Conservation (phyloP, 2,888 invertebrate genomes). For the Lithophane leautieri region DNA sequence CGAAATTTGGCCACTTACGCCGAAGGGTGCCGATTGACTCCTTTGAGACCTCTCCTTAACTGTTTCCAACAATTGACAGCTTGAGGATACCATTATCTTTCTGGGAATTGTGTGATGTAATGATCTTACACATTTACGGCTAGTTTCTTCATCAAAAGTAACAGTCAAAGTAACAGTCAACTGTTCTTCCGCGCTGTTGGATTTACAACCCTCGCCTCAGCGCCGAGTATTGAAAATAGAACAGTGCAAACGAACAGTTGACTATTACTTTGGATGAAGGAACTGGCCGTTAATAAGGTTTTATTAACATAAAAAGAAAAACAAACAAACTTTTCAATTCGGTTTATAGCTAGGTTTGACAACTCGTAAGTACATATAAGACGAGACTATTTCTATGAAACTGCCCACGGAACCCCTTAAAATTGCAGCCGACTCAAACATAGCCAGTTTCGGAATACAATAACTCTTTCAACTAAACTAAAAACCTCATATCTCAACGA, state of each 20-base stretch:
- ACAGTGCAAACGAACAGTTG: too few species aligned
- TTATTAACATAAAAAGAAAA: neutral
- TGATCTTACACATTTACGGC: neutral
- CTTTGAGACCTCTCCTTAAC: conserved; percentile 54
- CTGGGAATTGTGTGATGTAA: neutral
- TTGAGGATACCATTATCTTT: conserved; percentile 24
- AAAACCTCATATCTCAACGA: conserved; percentile 57
- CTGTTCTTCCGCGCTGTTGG: too few species aligned
- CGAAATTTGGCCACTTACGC: conserved; percentile 70
- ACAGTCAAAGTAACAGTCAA: too few species aligned
- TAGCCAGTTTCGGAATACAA: conserved; percentile 21
- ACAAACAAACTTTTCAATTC: neutral
- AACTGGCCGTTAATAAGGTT: too few species aligned
- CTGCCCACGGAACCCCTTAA: neutral
- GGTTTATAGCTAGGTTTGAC: neutral
- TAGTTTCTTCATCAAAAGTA: too few species aligned
- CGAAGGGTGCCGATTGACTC: conserved; percentile 66
- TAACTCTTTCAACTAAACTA: conserved; percentile 35
- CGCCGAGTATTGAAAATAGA: too few species aligned
- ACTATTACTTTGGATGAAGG: too few species aligned
- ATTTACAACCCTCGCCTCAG: too few species aligned
- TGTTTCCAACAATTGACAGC: conserved; percentile 52
- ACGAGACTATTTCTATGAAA: neutral
- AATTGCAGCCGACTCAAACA: neutral
- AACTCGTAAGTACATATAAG: neutral